These are phyloP conservation scores for Pangasius sanitwongsei DNA, from an alignment of 2,797 vertebrate species.

Conservation along the genomic window DNA sequence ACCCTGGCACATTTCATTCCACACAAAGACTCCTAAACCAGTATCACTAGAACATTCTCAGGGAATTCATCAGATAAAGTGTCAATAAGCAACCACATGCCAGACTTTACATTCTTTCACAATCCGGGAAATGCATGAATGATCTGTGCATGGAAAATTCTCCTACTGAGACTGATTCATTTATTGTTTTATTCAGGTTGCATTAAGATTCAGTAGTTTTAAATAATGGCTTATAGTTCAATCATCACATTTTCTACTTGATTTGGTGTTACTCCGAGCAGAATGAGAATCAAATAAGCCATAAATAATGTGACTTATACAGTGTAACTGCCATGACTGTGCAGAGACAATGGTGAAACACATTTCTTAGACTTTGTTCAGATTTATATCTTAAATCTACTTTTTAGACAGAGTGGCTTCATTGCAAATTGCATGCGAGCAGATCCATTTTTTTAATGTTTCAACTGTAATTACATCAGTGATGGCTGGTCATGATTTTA, in stretches of 20 bases:
- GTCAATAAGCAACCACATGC: neutral
- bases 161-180: neutral
- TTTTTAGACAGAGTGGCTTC: neutral
- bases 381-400: neutral
- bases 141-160: neutral
- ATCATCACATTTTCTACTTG: neutral
- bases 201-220: slow-evolving; percentile 1
- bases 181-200: neutral
- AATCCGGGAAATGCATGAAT: neutral
- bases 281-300: neutral
- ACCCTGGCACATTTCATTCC: neutral
- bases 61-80: neutral
- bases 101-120: neutral
- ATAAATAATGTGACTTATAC: neutral
- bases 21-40: neutral
- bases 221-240: neutral
- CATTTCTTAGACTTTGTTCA: neutral
- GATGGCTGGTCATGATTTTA: neutral
- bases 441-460: too few species aligned
- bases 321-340: neutral
- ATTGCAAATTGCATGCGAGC: too few species aligned
- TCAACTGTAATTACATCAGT: neutral
- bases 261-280: slow-evolving; percentile 1
- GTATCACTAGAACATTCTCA: neutral
- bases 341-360: neutral